Conservation (phyloP, 2,113 vertebrate species). For the Ariopsis seemanni region DNA sequence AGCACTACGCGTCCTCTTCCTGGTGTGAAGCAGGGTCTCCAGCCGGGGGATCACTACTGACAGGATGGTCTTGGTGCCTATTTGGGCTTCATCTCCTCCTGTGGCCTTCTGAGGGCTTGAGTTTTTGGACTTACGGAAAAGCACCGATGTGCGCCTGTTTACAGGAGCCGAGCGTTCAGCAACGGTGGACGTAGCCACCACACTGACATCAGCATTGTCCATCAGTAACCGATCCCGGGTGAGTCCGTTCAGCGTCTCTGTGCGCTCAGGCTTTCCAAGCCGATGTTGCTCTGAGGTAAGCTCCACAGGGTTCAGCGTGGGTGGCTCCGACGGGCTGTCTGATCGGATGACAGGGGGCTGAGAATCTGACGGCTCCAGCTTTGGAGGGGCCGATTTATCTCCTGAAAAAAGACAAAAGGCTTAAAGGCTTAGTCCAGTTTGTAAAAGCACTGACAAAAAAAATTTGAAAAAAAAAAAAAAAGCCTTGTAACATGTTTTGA, state of each 20-base stretch:
- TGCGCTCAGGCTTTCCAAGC: slow-evolving; percentile 79
- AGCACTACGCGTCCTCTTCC: slow-evolving; percentile 90
- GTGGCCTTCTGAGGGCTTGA: slow-evolving; percentile 82
- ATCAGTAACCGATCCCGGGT: slow-evolving; percentile 77
- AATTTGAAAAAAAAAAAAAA: background rate
- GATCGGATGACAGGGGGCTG: slow-evolving; percentile 88
- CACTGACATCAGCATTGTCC: slow-evolving; percentile 79
- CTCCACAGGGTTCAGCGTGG: slow-evolving; percentile 94
- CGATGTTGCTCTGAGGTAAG: slow-evolving; percentile 81
- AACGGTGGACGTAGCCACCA: slow-evolving; percentile 83
- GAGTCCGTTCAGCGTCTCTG: slow-evolving; percentile 84
- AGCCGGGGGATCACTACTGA: slow-evolving; percentile 97
- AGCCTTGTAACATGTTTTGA: background rate
- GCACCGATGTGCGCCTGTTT: slow-evolving; percentile 88
- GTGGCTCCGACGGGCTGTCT: slow-evolving; percentile 89
- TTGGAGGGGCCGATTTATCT: slow-evolving; percentile 95
- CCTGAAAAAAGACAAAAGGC: slow-evolving; percentile 74
- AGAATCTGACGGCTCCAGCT: slow-evolving; percentile 93
- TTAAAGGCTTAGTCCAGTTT: background rate
- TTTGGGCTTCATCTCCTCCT: slow-evolving; percentile 80
- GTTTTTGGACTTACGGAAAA: slow-evolving; percentile 93
- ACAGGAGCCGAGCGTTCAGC: slow-evolving; percentile 84
- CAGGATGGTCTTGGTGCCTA: slow-evolving; percentile 96
- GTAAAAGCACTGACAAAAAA: background rate
- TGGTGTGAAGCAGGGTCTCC: slow-evolving; percentile 94